Conservation (phyloP, 2,113 vertebrate genomes). For the Budorcas taxicolor region DNA sequence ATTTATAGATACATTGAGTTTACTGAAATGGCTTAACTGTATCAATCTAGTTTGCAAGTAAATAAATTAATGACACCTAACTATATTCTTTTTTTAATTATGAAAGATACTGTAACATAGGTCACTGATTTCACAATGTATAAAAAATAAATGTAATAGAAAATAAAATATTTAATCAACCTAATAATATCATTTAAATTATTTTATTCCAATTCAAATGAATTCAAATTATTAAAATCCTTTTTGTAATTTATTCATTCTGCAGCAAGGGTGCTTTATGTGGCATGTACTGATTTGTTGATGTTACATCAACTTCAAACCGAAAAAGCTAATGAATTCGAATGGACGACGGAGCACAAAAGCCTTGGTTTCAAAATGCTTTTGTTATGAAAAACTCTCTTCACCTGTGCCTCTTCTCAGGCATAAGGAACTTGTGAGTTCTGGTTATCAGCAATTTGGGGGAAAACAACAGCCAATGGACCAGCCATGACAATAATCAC, state of each 20-base stretch:
- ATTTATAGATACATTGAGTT: not conserved
- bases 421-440: not conserved
- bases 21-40: not conserved
- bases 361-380: not conserved
- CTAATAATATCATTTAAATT: constrained; percentile 51
- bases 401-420: not conserved
- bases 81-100: constrained; percentile 44
- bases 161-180: constrained; percentile 64
- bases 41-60: not conserved
- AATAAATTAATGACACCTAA: constrained; percentile 42
- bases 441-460: not conserved
- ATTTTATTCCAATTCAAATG: constrained; percentile 50
- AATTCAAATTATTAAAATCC: constrained; percentile 27
- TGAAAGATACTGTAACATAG: not conserved
- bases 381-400: not conserved
- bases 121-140: constrained; percentile 32
- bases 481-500: not conserved
- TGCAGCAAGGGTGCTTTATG: not conserved
- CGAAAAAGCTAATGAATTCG: not conserved
- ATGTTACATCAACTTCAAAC: not conserved
- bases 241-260: constrained; percentile 34
- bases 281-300: not conserved
- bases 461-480: not conserved
- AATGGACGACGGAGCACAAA: not conserved
- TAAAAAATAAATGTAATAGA: constrained; percentile 36